These are phyloP conservation scores for Vollenhovia emeryi DNA, from an alignment of 1,140 invertebrate species.

Conservation along the genomic window DNA sequence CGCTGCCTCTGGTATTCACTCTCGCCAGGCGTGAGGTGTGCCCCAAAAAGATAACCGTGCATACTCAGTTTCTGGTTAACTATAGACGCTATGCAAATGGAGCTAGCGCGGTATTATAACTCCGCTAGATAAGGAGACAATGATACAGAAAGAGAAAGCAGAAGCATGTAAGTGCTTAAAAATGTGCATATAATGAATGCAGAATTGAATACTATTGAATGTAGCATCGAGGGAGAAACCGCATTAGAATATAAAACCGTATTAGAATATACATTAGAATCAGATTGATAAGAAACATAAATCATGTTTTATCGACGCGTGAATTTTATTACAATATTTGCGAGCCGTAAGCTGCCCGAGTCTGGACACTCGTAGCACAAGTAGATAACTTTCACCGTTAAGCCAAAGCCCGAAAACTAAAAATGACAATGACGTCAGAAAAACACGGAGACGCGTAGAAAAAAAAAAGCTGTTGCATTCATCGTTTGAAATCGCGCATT, in stretches of 20 bases:
- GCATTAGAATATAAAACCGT: background rate
- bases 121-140: conserved; percentile 49
- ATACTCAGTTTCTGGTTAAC: conserved; percentile 71
- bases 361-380: background rate
- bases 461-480: conserved; percentile 19
- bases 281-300: background rate
- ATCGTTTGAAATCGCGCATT: conserved; percentile 23
- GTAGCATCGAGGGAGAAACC: too few relatives aligned
- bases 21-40: conserved; percentile 54
- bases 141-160: conserved; percentile 15
- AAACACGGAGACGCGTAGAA: background rate
- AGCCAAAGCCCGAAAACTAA: background rate
- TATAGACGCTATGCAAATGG: conserved; percentile 59
- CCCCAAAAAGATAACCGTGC: conserved; percentile 79
- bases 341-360: background rate
- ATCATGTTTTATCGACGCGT: background rate
- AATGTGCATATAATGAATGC: background rate
- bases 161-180: conserved; percentile 1
- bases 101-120: conserved; percentile 61
- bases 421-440: background rate
- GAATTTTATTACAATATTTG: background rate
- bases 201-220: background rate
- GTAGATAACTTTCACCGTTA: background rate
- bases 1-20: conserved; percentile 51
- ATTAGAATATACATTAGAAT: background rate